Conservation (phyloP, 2,797 vertebrate species). For the Chaunax sp. region DNA sequence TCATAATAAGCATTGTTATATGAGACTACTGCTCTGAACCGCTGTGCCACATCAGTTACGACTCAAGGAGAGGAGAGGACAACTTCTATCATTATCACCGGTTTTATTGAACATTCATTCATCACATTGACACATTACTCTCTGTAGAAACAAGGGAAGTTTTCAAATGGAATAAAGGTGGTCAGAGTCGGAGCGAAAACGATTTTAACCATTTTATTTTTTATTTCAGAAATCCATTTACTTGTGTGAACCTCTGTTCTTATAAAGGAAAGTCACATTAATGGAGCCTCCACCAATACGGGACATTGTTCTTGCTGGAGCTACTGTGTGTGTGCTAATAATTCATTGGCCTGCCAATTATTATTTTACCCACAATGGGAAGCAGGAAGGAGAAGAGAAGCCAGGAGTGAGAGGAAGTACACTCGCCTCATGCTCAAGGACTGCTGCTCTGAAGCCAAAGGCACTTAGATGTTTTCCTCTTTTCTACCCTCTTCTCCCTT, state of each 20-base stretch:
- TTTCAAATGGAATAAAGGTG: slow-evolving; percentile 71
- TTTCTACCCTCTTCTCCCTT: slow-evolving; percentile 65
- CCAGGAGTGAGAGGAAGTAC: slow-evolving; percentile 59
- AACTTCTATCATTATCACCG: slow-evolving; percentile 76
- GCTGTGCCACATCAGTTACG: slow-evolving; percentile 73
- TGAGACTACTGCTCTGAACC: slow-evolving; percentile 69
- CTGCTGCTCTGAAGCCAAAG: slow-evolving; percentile 75
- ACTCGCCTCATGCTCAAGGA: slow-evolving; percentile 69
- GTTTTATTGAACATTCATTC: slow-evolving; percentile 76
- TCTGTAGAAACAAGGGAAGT: slow-evolving; percentile 66
- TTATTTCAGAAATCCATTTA: slow-evolving; percentile 69
- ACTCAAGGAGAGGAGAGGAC: slow-evolving; percentile 81
- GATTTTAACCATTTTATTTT: slow-evolving; percentile 62
- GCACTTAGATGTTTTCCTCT: slow-evolving; percentile 72
- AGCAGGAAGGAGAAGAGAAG: slow-evolving; percentile 54
- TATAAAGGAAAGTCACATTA: slow-evolving; percentile 73
- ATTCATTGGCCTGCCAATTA: slow-evolving; percentile 82
- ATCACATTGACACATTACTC: slow-evolving; percentile 75
- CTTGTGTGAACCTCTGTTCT: slow-evolving; percentile 70
- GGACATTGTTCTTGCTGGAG: slow-evolving; percentile 68
- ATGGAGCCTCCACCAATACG: slow-evolving; percentile 61
- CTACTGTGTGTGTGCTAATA: slow-evolving; percentile 72
- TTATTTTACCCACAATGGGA: slow-evolving; percentile 68
- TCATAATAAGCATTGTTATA: slow-evolving; percentile 83
- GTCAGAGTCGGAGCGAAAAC: slow-evolving; percentile 55